These are phyloP conservation scores for Resseliella maxima DNA, from an alignment of 2,888 invertebrate genomes.

Conservation along the genomic window DNA sequence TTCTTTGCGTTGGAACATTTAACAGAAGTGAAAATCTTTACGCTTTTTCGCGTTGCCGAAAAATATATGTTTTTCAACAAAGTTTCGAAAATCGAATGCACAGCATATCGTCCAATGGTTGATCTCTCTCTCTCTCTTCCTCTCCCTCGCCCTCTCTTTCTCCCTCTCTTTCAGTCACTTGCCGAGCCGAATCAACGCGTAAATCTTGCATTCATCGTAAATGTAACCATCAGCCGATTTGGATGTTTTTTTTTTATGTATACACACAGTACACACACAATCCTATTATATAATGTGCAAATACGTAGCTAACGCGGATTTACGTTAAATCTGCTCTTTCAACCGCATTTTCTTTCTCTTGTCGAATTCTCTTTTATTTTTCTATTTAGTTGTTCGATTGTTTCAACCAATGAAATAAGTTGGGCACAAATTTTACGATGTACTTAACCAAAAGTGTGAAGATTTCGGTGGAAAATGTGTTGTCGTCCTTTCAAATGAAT, in stretches of 20 bases:
- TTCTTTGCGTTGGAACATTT: not conserved
- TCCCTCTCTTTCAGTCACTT: not conserved
- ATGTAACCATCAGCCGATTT: constrained; percentile 38
- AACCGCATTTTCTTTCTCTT: constrained; percentile 16
- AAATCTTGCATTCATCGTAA: constrained; percentile 51
- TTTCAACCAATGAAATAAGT: not conserved
- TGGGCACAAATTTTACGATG: constrained; percentile 15
- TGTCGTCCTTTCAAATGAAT: not conserved
- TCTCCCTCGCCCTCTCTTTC: not conserved
- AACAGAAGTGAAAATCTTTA: constrained; percentile 40
- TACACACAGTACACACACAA: constrained; percentile 27
- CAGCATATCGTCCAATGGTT: not conserved
- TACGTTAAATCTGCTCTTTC: constrained; percentile 7
- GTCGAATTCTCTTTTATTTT: not conserved
- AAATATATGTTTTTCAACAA: constrained; percentile 28
- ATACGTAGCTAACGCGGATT: constrained; percentile 42
- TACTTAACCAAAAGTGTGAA: constrained; percentile 14
- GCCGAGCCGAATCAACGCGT: constrained; percentile 6
- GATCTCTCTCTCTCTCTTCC: not conserved
- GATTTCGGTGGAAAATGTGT: not conserved
- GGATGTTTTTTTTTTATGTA: constrained; percentile 29
- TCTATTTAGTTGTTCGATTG: constrained; percentile 32
- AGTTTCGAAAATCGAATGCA: constrained; percentile 13
- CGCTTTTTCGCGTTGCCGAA: constrained; percentile 2
- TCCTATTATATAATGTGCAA: constrained; percentile 53